Evolutionary conservation across 2,888 invertebrate species (phyloP).

Genomic region (Apamea anceps): DNA sequence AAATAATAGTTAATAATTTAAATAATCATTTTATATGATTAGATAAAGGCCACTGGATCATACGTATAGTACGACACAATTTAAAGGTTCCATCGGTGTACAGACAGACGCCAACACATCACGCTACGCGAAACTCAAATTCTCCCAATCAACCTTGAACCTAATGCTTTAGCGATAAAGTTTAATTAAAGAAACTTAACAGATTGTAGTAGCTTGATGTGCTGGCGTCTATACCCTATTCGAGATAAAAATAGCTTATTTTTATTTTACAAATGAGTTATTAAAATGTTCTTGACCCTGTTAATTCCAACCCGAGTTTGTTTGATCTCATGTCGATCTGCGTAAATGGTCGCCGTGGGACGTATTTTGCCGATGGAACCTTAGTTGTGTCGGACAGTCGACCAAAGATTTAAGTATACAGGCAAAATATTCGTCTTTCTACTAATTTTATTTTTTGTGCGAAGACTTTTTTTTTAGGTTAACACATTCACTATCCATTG

Average conservation of each 20-base stretch:
- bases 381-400: constrained; percentile 16
- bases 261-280: not conserved
- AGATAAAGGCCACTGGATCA: constrained; percentile 51
- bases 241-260: not conserved
- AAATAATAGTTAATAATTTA: constrained; percentile 32
- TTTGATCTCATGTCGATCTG: not conserved
- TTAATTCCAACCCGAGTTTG: not conserved
- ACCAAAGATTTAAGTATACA: constrained; percentile 32
- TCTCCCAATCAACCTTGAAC: too few species aligned
- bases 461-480: not conserved
- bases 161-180: too few species aligned
- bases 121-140: too few species aligned
- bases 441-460: not conserved
- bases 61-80: not conserved
- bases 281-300: constrained; percentile 9
- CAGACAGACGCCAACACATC: too few species aligned
- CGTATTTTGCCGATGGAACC: constrained; percentile 5
- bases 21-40: constrained; percentile 27
- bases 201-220: too few species aligned
- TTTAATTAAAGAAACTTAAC: too few species aligned
- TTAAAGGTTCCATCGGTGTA: constrained; percentile 26
- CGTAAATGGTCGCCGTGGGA: not conserved
- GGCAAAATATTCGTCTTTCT: constrained; percentile 2
- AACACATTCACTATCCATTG: too few species aligned
- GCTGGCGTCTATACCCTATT: not conserved